These are phyloP conservation scores for Lycodopsis pacificus DNA, from an alignment of 2,797 vertebrate genomes.

Conservation along the genomic window DNA sequence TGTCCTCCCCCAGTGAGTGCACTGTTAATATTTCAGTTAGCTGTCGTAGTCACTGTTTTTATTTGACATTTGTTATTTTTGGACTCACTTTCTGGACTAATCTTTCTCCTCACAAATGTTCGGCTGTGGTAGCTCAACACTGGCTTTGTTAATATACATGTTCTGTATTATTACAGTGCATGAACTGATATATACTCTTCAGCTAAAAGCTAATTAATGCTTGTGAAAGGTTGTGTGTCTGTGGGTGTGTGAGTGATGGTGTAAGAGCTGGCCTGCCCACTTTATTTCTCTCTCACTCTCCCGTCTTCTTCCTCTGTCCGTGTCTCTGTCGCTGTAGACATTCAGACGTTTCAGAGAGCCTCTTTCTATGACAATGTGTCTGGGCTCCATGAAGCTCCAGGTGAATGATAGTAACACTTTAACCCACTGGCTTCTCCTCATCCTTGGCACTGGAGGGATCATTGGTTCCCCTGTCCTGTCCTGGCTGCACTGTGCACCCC, in stretches of 20 bases:
- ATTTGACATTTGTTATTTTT: slow-evolving; percentile 25
- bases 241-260: slow-evolving; percentile 17
- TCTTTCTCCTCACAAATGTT: slow-evolving; percentile 16
- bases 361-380: slow-evolving; percentile 98
- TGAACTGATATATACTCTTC: slow-evolving; percentile 40
- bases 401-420: slow-evolving; percentile 86
- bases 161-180: slow-evolving; percentile 1
- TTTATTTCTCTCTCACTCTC: slow-evolving; percentile 54
- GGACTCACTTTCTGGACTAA: slow-evolving; percentile 25
- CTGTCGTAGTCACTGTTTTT: slow-evolving; percentile 5
- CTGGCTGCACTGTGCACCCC: slow-evolving; percentile 42
- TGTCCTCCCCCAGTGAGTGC: not conserved
- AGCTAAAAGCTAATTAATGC: slow-evolving; percentile 28
- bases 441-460: slow-evolving; percentile 26
- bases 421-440: slow-evolving; percentile 38
- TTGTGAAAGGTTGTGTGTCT: slow-evolving; percentile 2
- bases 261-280: slow-evolving; percentile 25
- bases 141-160: slow-evolving; percentile 15
- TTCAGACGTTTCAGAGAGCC: slow-evolving; percentile 98
- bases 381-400: slow-evolving; percentile 95
- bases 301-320: slow-evolving; percentile 62
- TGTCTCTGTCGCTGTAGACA: slow-evolving; percentile 87
- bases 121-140: slow-evolving; percentile 20
- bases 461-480: slow-evolving; percentile 29
- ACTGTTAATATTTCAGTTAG: slow-evolving; percentile 3